Evolutionary conservation across 2,113 vertebrate species (phyloP).

Genomic region (Loxodonta africana): DNA sequence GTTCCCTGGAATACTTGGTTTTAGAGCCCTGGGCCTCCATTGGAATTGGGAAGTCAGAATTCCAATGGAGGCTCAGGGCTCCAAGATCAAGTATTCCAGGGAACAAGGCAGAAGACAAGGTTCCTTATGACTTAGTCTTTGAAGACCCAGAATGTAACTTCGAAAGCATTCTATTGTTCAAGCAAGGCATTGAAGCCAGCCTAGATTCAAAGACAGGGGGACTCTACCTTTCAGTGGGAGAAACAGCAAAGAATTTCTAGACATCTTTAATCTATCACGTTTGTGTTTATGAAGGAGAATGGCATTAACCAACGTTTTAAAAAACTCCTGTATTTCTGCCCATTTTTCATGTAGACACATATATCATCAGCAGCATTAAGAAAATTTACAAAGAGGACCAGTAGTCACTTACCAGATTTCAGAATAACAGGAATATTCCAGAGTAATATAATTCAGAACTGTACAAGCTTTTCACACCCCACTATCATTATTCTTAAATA

Average conservation of each 20-base stretch:
- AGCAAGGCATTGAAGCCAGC: not conserved
- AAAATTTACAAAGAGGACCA: not conserved
- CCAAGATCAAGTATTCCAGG: not conserved
- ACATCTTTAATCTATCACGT: not conserved
- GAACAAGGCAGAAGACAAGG: not conserved
- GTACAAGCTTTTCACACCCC: not conserved
- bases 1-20: too few relatives aligned
- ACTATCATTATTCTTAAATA: not conserved
- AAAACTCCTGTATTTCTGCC: not conserved
- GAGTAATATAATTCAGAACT: not conserved
- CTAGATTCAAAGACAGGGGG: not conserved
- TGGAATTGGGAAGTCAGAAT: not conserved
- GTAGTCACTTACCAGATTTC: not conserved
- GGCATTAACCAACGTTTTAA: not conserved
- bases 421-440: not conserved
- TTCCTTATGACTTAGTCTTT: not conserved
- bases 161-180: not conserved
- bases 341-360: not conserved
- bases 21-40: too few relatives aligned
- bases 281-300: conserved; percentile 15
- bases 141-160: not conserved
- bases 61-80: not conserved
- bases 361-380: not conserved
- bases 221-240: not conserved
- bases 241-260: not conserved